Percentiles rank a stretch among this genome's conserved stretches.
Conservation (phyloP, 2,797 vertebrate species). For the Ataeniobius toweri region DNA sequence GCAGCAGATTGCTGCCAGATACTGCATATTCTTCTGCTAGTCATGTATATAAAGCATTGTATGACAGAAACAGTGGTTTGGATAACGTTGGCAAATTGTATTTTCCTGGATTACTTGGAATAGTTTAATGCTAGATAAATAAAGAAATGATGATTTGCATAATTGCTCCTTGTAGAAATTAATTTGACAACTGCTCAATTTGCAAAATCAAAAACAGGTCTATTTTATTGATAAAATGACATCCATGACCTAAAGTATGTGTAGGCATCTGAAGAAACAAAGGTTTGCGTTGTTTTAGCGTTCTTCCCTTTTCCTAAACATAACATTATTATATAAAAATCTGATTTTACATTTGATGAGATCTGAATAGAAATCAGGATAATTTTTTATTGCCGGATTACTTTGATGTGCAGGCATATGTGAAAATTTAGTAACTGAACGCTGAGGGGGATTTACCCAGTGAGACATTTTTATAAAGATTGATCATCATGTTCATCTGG, state of each 20-base stretch:
- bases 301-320: background rate
- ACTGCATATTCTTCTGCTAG: constrained; percentile 41
- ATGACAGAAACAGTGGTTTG: constrained; percentile 37
- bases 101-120: constrained; percentile 49
- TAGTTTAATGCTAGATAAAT: constrained; percentile 56
- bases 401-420: background rate
- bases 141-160: constrained; percentile 35
- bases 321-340: background rate
- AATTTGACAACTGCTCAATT: constrained; percentile 14
- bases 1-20: constrained; percentile 32
- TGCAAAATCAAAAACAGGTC: background rate
- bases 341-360: background rate
- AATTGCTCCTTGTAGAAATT: constrained; percentile 19
- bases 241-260: too few relatives aligned
- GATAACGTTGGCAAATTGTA: constrained; percentile 35
- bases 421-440: background rate
- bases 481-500: background rate
- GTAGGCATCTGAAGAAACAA: background rate
- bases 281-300: background rate
- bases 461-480: background rate
- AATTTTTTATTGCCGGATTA: background rate
- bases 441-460: background rate
- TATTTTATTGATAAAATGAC: background rate
- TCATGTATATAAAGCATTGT: constrained; percentile 58
- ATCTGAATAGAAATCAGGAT: background rate